Base-by-base conservation (phyloP, 2,888 invertebrate species). In the Melanchra persicariae region DNA sequence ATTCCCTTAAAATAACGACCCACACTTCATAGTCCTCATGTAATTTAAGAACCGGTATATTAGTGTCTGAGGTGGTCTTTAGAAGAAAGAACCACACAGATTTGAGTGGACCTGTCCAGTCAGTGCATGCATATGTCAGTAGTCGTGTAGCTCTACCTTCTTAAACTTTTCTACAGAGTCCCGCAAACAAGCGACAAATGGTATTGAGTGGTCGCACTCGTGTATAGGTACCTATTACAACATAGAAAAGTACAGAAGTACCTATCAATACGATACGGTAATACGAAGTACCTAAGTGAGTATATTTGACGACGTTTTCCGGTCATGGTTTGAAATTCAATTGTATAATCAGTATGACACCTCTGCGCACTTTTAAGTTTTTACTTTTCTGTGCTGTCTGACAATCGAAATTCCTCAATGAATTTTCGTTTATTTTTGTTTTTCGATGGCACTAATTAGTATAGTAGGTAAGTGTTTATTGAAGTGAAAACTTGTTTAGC, bases 161-260 rank as follows among this genome's bases (percentile, higher is more conserved):
- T 63, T 55, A 34, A 45, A 62, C 30, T 47, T 65, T 62, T 49
- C 43, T 60, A 30, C 15, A 60, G 58, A 58, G 49, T 59, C 8
- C n/a, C 40, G 9, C 43, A 76, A 76, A 65, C 45, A 61, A 77
- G 24, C 54, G 26, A 45, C 78, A 55, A 65, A 77, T 62, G n/a
- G 15, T 59, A 55, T 59, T 19, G 34, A 76, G 52, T 59, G 26
- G 59, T 49, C 37, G 49, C 57, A 70, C 59, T 75, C 72, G 66
- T 77, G 54, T 34, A 24, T 26, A 34, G 7, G 1, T 37, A 26
- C 54, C 47, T 30, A 15, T 45, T 45, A 64, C 17, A 26, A 34
- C 12, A 34, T n/a, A 81, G 17, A n/a, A 43, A 60, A 4, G 7
- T 22, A 22, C 47, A 54, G 70, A 69, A 81, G 82, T 69, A 60